Evolutionary conservation across 2,797 vertebrate species (phyloP), one percentile per base, ranked within the genome.

Genomic region (Ctenochaetus hawaiiensis): DNA sequence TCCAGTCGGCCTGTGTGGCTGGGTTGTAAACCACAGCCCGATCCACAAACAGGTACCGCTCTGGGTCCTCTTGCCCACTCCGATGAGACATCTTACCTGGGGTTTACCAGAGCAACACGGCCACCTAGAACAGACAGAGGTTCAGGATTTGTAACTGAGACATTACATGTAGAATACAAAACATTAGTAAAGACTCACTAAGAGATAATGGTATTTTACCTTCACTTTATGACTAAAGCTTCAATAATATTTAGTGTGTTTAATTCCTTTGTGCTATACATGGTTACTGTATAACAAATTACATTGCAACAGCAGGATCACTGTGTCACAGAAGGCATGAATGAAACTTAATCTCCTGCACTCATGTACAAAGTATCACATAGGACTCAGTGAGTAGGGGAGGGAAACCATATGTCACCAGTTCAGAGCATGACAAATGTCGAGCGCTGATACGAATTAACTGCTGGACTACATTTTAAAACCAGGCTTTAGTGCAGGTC

Each of bases 1-100:
- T 99, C 97, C 98, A 99, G 85, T 99, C 98, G 0, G 98, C 98
- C 94, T 99, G 98, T 0, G 97, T 97, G 90, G 97, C 97, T 43
- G 97, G 97, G 94, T 99, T 99, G 94, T 98, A 99, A 68, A 99
- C 97, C 66, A 98, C 96, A 43, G 97, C 97, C 84, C 97, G 96
- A 81, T 99, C 98, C 93, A 99, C 98, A 1, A 98, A 99, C 91
- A 99, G 96, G 92, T 99, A 99, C 48, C 97, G 93, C 95, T 99
- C 98, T 0, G 98, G 97, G 92, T 99, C 98, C 89, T 99, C 98
- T 86, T 96, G 96, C 37, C 96, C 96, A 67, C 91, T 93, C 85
- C 97, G 94, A 93, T 98, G 97, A 64, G 97, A 96, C 98, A 99
- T 99, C 75, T 90, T 93, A 17, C 22, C 70, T 82, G 76, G 78